These are phyloP conservation scores for Drosophila anceps DNA, from an alignment of 2,888 invertebrate genomes.

Conservation along the genomic window DNA sequence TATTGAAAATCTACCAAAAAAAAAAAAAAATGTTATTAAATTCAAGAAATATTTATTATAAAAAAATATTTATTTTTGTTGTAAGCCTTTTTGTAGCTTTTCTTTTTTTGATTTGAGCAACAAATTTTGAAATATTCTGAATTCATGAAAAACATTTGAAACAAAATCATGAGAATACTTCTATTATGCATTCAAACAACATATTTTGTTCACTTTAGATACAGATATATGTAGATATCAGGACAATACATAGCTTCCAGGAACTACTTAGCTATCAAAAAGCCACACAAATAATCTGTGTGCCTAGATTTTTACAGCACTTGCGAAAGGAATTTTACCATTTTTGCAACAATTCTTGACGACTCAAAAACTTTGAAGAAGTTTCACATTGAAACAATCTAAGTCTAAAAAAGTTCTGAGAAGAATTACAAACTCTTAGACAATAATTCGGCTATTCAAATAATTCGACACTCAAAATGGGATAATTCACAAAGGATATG, in stretches of 20 bases:
- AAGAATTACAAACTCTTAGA: background rate
- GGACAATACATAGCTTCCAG: background rate
- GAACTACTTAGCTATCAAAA: background rate
- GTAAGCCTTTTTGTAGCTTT: no score
- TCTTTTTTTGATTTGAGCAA: no score
- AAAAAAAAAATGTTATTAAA: no score
- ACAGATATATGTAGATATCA: no score
- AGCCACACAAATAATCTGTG: no score
- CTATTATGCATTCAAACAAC: background rate
- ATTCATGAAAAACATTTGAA: no score
- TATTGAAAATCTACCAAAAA: no score
- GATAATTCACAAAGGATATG: background rate
- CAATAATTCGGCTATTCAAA: background rate
- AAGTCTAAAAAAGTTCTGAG: no score
- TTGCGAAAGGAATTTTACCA: background rate
- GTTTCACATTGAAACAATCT: background rate
- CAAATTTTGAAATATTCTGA: no score
- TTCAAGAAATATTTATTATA: no score
- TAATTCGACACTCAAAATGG: background rate
- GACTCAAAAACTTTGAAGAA: background rate
- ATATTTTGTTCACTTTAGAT: no score
- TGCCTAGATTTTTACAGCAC: background rate
- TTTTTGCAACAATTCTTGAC: background rate
- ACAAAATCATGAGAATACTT: background rate
- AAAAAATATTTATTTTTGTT: no score